Evolutionary conservation across 92 coral and sea anemone species (phyloP).

Genomic region (Hydrozoanthus gracilis): DNA sequence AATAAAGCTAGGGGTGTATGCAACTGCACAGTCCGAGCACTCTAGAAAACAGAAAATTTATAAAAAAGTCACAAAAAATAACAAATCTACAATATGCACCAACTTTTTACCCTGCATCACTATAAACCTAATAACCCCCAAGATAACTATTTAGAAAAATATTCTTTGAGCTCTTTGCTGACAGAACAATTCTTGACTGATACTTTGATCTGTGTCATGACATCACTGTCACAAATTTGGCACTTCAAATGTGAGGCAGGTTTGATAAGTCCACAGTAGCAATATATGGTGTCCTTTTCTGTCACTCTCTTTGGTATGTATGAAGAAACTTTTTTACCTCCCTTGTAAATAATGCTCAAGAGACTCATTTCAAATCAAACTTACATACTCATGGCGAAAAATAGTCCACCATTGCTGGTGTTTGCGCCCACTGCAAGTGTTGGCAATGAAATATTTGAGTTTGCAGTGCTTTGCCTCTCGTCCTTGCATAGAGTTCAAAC

Average conservation of each 20-base stretch:
- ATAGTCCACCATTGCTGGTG: conserved; percentile 68
- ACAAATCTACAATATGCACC: background rate
- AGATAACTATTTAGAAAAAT: conserved; percentile 25
- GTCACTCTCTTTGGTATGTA: conserved; percentile 54
- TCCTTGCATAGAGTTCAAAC: conserved; percentile 29
- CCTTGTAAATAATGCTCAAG: conserved; percentile 54
- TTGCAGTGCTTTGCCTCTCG: conserved; percentile 69
- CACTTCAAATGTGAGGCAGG: conserved; percentile 46
- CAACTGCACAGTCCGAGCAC: background rate
- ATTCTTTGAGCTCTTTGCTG: conserved; percentile 24
- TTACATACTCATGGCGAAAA: conserved; percentile 66
- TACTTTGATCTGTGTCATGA: conserved; percentile 51
- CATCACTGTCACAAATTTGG: conserved; percentile 57
- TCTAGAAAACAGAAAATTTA: background rate
- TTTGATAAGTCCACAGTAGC: conserved; percentile 65
- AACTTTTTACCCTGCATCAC: conserved; percentile 25
- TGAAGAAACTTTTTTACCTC: conserved; percentile 50
- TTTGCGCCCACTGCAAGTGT: conserved; percentile 54
- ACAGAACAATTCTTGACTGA: conserved; percentile 39
- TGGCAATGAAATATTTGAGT: conserved; percentile 48
- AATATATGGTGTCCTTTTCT: conserved; percentile 37
- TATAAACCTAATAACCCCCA: conserved; percentile 13
- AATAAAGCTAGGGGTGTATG: background rate
- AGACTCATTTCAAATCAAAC: conserved; percentile 63
- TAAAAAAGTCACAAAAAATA: background rate